These are phyloP conservation scores for Zele albiditarsus DNA, from an alignment of 2,888 invertebrate species.

Conservation along the genomic window DNA sequence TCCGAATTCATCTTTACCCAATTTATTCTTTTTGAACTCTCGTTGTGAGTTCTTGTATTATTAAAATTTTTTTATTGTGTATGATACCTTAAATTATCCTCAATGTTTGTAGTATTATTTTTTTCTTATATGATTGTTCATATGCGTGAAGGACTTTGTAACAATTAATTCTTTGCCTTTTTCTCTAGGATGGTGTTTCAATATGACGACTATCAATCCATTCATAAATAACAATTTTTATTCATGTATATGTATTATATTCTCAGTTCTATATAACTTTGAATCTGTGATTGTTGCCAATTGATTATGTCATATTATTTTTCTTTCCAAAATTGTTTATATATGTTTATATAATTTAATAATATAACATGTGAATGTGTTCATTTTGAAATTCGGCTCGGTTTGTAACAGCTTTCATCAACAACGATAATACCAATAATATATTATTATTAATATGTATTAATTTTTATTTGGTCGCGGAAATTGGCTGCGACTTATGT, in stretches of 20 bases:
- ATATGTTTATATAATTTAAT: background rate
- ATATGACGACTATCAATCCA: background rate
- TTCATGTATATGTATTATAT: background rate
- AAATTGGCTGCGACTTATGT: background rate
- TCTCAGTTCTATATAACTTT: background rate
- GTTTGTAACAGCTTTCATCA: background rate
- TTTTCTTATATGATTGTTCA: background rate
- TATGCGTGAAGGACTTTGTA: background rate
- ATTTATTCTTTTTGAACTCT: conserved; percentile 15
- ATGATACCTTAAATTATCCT: background rate
- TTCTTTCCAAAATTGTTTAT: background rate
- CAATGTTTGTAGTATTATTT: background rate
- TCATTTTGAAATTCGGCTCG: background rate
- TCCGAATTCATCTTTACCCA: conserved; percentile 65
- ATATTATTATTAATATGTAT: background rate
- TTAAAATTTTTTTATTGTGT: conserved; percentile 3
- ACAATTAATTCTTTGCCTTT: background rate
- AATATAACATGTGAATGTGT: background rate
- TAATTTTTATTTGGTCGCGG: background rate
- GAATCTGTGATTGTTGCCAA: background rate
- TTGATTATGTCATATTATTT: background rate
- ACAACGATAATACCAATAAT: background rate
- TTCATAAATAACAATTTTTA: background rate
- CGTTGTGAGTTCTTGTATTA: conserved; percentile 2
- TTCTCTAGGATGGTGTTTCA: background rate